Base-by-base conservation (phyloP, 1,140 invertebrate species). In the Drosophila carrolli region DNA sequence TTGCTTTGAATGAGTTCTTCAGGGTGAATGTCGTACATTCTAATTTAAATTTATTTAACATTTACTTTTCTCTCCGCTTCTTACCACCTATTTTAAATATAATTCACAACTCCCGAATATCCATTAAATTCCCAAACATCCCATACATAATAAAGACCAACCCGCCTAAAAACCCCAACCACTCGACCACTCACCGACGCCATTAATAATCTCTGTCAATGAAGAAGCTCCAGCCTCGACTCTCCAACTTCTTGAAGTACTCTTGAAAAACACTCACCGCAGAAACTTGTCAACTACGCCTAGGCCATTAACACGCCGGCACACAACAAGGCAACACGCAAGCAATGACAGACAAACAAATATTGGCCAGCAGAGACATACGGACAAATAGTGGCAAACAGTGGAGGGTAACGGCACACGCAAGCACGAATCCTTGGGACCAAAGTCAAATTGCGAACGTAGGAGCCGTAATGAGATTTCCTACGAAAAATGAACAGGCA, bases 201-300 rank as follows among this genome's bases (percentile, higher is more conserved):
- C 75, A 85, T 85, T 86, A 82, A 85, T 85, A 82, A 85, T 85
- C 61, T 76, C 29, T 51, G n/a, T 67, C 81, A 85, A 85, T 81
- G 66, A 55, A 67, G 55, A 48, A 68, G 35, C 58, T 54, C 38
- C 43, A 16, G 44, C 51, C 37, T 8, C 13, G 40, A 38, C 65
- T 48, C 37, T 16, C 16, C 7, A 50, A 47, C 79, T 76, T 43
- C 47, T 78, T 68, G 51, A 46, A 85, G 68, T 51, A 29, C 50
- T 51, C 50, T 47, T 55, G 44, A 46, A 72, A 43, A 75, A 58
- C 58, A 84, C 73, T 89, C 77, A 78, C 76, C 81, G 51, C 68
- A 80, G 78, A 75, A 85, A 66, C 68, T 81, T 90, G 81, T 78
- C 81, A 85, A 75, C 72, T 84, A 81, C 77, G 83, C 83, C 80